Evolutionary conservation across 2,113 vertebrate species (phyloP).

Genomic region (Apus apus): DNA sequence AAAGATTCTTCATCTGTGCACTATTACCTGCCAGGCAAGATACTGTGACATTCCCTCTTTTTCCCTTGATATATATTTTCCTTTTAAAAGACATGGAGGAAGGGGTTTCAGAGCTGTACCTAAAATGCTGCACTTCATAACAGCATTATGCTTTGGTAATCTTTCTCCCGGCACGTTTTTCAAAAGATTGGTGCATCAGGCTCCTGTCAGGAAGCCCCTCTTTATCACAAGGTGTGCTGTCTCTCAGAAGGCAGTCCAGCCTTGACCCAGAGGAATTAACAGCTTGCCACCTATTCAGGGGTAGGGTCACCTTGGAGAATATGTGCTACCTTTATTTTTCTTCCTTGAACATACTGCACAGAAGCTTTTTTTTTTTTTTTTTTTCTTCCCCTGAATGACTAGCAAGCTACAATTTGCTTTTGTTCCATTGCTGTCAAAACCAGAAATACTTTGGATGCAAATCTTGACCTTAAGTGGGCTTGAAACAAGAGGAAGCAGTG

Average conservation of each 20-base stretch:
- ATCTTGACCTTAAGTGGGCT: background rate
- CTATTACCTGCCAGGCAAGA: background rate
- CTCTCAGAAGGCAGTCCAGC: conserved; percentile 35
- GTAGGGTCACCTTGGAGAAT: conserved; percentile 57
- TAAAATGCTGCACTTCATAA: background rate
- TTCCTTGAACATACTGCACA: background rate
- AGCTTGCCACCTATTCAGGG: conserved; percentile 42
- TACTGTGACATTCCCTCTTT: background rate
- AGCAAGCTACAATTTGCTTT: conserved; percentile 3
- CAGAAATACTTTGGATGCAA: background rate
- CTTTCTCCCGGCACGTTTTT: background rate
- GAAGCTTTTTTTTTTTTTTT: background rate
- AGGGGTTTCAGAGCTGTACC: background rate
- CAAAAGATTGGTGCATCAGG: background rate
- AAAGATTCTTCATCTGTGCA: background rate
- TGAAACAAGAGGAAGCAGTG: background rate
- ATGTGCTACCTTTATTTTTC: background rate
- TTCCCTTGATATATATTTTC: background rate
- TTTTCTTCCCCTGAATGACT: background rate
- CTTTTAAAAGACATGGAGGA: background rate
- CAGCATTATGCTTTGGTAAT: background rate
- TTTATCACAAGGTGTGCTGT: background rate
- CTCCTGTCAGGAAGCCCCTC: conserved; percentile 5
- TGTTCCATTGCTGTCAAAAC: background rate
- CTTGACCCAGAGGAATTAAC: background rate